Conservation (phyloP, 2,113 vertebrate species). For the Scolopax mira region DNA sequence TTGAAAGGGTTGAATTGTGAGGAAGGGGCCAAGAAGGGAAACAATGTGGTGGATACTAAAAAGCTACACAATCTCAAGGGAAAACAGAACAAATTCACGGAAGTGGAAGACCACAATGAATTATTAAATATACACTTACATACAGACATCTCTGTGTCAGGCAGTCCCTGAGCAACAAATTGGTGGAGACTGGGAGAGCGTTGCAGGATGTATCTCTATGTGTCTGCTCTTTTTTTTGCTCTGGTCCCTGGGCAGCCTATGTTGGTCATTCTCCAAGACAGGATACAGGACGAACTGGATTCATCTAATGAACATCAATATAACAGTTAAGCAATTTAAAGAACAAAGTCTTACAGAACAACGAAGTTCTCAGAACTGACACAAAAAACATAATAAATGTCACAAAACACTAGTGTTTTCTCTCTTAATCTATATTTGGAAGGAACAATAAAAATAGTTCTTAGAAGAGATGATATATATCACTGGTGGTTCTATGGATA, state of each 20-base stretch:
- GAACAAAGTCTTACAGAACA: not conserved
- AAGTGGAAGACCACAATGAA: slow-evolving; percentile 3
- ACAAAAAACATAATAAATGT: not conserved
- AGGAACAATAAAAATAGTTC: not conserved
- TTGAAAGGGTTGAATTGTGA: not conserved
- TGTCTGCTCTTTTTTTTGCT: not conserved
- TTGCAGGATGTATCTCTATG: not conserved
- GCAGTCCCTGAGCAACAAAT: not conserved
- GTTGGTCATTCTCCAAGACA: not conserved
- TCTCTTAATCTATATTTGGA: not conserved
- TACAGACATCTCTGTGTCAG: not conserved
- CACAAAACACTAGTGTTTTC: not conserved
- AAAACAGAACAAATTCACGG: not conserved
- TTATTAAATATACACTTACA: slow-evolving; percentile 31
- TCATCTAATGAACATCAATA: not conserved
- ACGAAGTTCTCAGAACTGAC: not conserved
- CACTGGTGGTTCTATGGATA: not conserved
- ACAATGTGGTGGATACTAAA: not conserved
- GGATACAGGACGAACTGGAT: not conserved
- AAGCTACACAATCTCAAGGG: not conserved
- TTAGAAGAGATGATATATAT: not conserved
- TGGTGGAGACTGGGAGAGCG: not conserved
- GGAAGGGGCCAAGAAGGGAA: not conserved
- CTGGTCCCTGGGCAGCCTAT: not conserved
- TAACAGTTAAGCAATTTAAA: not conserved